These are phyloP conservation scores for Pedetes capensis DNA, from an alignment of 2,113 vertebrate species.

Conservation along the genomic window DNA sequence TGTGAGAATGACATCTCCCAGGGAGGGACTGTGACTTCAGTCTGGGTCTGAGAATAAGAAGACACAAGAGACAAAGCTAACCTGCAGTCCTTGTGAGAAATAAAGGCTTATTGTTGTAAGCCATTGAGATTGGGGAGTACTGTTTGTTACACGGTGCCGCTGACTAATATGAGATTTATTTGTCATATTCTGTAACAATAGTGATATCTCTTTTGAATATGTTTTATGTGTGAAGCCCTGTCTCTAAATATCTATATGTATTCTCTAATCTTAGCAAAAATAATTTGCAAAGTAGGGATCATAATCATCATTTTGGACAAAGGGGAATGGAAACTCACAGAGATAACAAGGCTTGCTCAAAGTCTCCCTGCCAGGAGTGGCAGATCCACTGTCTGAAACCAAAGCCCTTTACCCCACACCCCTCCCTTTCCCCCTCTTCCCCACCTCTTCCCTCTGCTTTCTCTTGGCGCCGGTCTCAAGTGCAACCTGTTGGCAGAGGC, in stretches of 20 bases:
- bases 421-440: too few species aligned
- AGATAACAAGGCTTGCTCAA: background rate
- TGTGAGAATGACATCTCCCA: background rate
- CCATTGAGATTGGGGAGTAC: background rate
- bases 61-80: background rate
- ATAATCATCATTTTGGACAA: background rate
- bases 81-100: background rate
- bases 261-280: background rate
- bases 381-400: background rate
- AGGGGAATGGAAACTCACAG: background rate
- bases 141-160: background rate
- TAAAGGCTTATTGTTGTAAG: background rate
- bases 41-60: background rate
- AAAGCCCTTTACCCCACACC: background rate
- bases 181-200: background rate
- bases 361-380: background rate
- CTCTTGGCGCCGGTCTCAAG: conserved; percentile 16
- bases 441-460: background rate
- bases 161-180: background rate
- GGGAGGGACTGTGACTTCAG: background rate
- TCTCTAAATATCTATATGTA: background rate
- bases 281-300: background rate
- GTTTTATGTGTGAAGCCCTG: background rate
- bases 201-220: background rate
- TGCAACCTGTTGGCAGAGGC: conserved; percentile 72